Conservation (phyloP, 2,797 vertebrate species). For the Spinus olivaceus region DNA sequence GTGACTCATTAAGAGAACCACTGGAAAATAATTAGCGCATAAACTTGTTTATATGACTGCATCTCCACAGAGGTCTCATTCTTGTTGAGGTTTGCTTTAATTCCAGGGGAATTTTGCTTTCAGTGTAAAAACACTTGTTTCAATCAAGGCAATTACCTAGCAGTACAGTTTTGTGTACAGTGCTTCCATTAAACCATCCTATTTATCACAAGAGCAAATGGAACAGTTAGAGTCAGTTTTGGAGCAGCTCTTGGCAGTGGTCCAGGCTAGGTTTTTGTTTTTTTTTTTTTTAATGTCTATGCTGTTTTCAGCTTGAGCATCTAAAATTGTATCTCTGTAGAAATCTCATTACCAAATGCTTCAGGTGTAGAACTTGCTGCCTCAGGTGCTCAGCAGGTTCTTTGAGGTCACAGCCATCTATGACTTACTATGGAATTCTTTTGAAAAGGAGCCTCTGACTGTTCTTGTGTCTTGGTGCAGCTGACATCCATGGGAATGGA, state of each 20-base stretch:
- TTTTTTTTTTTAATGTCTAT: neutral
- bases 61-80: neutral
- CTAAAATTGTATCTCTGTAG: neutral
- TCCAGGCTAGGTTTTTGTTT: neutral
- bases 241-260: neutral
- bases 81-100: constrained; percentile 26
- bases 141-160: constrained; percentile 58
- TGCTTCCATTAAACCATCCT: constrained; percentile 20
- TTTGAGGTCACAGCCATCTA: neutral
- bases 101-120: constrained; percentile 46
- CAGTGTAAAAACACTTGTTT: constrained; percentile 47
- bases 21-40: constrained; percentile 47
- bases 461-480: neutral
- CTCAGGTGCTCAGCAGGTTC: neutral
- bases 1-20: constrained; percentile 40
- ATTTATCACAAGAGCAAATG: constrained; percentile 30
- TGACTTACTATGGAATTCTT: neutral
- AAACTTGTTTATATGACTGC: neutral
- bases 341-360: neutral
- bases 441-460: neutral
- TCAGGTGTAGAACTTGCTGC: neutral
- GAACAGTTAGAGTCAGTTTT: neutral
- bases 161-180: constrained; percentile 23
- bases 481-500: neutral
- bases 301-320: neutral